Conservation (phyloP, 2,113 vertebrate species). For the Podarcis raffonei region DNA sequence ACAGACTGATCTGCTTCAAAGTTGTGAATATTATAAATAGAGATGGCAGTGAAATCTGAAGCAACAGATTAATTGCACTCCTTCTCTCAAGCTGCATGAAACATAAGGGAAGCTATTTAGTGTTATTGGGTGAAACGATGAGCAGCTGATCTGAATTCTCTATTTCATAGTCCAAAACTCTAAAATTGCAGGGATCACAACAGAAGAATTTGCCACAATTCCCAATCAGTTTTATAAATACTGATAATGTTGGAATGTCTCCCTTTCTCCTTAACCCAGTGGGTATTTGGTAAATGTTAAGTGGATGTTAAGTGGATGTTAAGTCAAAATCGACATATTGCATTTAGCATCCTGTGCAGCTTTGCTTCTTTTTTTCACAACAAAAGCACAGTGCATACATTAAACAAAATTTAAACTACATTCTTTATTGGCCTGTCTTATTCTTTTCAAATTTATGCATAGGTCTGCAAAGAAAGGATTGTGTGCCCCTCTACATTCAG, state of each 20-base stretch:
- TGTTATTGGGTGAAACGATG: slow-evolving; percentile 19
- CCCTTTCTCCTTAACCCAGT: neutral
- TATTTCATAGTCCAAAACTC: slow-evolving; percentile 26
- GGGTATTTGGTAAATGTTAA: neutral
- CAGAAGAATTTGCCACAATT: slow-evolving; percentile 11
- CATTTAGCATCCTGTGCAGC: slow-evolving; percentile 8
- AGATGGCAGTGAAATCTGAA: slow-evolving; percentile 30
- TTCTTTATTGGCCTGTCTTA: too few species aligned
- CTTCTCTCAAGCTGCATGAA: slow-evolving; percentile 30
- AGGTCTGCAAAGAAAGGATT: too few species aligned
- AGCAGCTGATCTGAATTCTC: slow-evolving; percentile 37
- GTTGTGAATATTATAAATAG: slow-evolving; percentile 46
- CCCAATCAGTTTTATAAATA: neutral
- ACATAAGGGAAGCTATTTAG: neutral
- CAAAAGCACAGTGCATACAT: too few species aligned
- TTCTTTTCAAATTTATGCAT: too few species aligned
- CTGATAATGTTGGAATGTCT: slow-evolving; percentile 1
- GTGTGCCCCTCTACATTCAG: too few species aligned
- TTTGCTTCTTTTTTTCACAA: too few species aligned
- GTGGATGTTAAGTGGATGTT: neutral
- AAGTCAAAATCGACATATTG: neutral
- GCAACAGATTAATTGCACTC: slow-evolving; percentile 21
- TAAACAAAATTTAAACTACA: too few species aligned
- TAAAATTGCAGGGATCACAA: slow-evolving; percentile 19
- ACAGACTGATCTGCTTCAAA: slow-evolving; percentile 7